Evolutionary conservation across 2,113 vertebrate species (phyloP).

Genomic region (Osmerus mordax): DNA sequence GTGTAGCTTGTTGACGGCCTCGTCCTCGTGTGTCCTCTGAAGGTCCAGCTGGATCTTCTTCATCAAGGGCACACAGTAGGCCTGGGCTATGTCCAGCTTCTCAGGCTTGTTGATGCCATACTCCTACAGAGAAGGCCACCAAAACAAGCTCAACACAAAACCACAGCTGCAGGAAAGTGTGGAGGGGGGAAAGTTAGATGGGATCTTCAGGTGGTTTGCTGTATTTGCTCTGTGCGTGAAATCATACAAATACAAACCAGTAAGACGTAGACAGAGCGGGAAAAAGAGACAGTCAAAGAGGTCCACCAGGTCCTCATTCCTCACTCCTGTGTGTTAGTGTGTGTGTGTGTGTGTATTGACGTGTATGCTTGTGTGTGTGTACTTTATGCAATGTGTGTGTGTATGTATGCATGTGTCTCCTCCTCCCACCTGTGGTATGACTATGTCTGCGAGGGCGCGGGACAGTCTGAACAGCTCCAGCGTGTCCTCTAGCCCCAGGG

Average conservation of each 20-base stretch:
- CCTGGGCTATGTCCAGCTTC: constrained; percentile 94
- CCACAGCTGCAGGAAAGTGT: not conserved
- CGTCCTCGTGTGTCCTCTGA: constrained; percentile 96
- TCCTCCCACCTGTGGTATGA: constrained; percentile 89
- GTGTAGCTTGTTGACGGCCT: constrained; percentile 97
- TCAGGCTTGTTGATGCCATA: constrained; percentile 91
- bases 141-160: not conserved
- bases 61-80: constrained; percentile 93
- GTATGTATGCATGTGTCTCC: not conserved
- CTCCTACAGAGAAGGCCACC: constrained; percentile 70
- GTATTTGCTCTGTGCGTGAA: too few relatives aligned
- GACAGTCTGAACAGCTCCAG: constrained; percentile 87
- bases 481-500: constrained; percentile 84
- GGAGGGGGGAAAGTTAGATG: not conserved
- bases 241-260: too few relatives aligned
- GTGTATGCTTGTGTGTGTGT: not conserved
- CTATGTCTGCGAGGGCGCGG: constrained; percentile 89
- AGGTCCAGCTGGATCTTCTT: constrained; percentile 95
- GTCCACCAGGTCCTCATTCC: not conserved
- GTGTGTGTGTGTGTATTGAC: not conserved
- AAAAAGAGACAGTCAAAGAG: not conserved
- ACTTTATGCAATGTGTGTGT: not conserved
- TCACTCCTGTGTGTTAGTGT: too few relatives aligned
- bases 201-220: too few relatives aligned
- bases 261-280: not conserved